Evolutionary conservation across 2,888 invertebrate genomes (phyloP).

Genomic region (Ichneumon xanthorius): DNA sequence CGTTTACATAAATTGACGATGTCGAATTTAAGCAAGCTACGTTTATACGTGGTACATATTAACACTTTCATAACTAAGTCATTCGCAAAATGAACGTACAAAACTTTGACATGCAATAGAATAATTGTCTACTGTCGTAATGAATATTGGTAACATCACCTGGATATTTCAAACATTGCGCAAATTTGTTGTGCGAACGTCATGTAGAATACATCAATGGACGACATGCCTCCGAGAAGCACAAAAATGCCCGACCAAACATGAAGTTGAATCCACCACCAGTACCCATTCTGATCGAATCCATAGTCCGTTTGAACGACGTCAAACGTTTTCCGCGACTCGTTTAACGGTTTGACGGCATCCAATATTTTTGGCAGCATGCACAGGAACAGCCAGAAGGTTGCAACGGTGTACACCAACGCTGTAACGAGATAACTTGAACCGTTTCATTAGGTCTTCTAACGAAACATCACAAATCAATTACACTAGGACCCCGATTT

Average conservation of each 20-base stretch:
- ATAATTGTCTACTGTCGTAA: not conserved
- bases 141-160: not conserved
- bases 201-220: conserved; percentile 13
- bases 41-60: too few species aligned
- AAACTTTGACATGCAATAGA: not conserved
- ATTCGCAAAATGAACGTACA: not conserved
- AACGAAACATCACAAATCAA: not conserved
- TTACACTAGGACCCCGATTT: not conserved
- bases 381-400: not conserved
- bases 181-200: not conserved
- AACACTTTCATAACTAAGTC: not conserved
- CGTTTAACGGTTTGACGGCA: not conserved
- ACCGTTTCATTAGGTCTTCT: not conserved
- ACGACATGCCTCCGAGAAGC: not conserved
- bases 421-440: not conserved
- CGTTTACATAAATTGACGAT: too few species aligned
- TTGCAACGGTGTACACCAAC: not conserved
- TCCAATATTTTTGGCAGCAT: not conserved
- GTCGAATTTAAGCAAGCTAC: too few species aligned
- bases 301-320: conserved; percentile 11
- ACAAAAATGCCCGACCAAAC: not conserved
- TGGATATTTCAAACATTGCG: conserved; percentile 23
- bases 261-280: not conserved
- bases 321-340: not conserved
- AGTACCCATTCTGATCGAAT: conserved; percentile 4